A percentile compares a stretch with the other conserved stretches of the same genome.
phyloP scores from a whole-genome alignment of 2,113 vertebrate genomes.

The Ardeotis arabs region DNA sequence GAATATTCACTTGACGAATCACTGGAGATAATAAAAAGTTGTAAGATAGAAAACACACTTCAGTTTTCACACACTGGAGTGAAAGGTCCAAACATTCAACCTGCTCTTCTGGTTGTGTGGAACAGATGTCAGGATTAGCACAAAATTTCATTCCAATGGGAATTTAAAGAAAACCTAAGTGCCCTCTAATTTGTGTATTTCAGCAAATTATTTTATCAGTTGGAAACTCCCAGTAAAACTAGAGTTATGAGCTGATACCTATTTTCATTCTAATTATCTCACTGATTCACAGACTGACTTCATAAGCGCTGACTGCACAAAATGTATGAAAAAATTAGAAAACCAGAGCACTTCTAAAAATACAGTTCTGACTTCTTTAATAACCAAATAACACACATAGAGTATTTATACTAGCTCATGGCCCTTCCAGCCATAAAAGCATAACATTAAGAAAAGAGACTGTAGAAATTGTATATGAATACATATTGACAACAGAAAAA shows the following conservation, averaged over 20 bases:
- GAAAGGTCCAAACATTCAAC: not conserved
- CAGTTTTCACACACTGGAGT: not conserved
- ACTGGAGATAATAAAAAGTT: conserved; percentile 65
- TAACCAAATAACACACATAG: not conserved
- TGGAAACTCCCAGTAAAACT: not conserved
- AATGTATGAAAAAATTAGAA: not conserved
- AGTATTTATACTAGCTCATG: not conserved
- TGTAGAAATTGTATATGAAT: not conserved
- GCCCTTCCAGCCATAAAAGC: not conserved
- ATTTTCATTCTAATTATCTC: not conserved
- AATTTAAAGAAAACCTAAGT: not conserved
- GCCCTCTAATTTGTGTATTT: not conserved
- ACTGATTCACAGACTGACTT: not conserved
- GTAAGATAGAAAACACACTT: not conserved
- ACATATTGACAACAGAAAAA: not conserved
- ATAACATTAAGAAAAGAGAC: not conserved
- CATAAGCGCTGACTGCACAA: not conserved
- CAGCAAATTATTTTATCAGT: not conserved
- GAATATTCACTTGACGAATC: conserved; percentile 98
- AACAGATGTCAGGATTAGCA: not conserved
- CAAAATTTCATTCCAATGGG: not conserved
- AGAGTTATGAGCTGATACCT: not conserved
- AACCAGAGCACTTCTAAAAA: not conserved
- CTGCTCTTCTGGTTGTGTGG: not conserved
- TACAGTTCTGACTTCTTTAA: not conserved